These are phyloP conservation scores for Dyspetes luteomarginatus DNA, from an alignment of 2,888 invertebrate genomes.

Conservation along the genomic window DNA sequence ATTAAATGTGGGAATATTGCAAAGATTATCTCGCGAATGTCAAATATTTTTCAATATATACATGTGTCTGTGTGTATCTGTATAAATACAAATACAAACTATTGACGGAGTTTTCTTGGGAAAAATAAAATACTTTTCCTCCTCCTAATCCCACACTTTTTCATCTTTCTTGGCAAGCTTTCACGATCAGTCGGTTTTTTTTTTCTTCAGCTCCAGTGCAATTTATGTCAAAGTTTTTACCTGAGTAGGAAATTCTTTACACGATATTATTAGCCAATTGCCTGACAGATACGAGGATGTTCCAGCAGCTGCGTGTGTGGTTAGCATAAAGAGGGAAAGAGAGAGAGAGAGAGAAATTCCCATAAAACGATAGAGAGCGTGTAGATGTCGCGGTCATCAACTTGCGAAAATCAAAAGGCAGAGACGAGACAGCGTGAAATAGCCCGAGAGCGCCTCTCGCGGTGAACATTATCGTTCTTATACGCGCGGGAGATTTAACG, in stretches of 20 bases:
- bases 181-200: not conserved
- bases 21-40: not conserved
- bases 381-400: constrained; percentile 9
- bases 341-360: not conserved
- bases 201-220: constrained; percentile 16
- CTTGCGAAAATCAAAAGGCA: not conserved
- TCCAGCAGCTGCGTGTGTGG: not conserved
- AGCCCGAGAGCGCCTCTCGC: not conserved
- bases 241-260: constrained; percentile 44
- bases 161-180: not conserved
- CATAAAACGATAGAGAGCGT: not conserved
- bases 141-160: not conserved
- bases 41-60: not conserved
- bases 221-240: constrained; percentile 43
- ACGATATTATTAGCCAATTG: constrained; percentile 51
- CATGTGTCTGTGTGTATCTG: too few species aligned
- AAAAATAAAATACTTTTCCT: not conserved
- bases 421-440: not conserved
- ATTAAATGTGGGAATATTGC: constrained; percentile 35
- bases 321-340: not conserved
- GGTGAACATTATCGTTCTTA: constrained; percentile 24
- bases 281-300: constrained; percentile 52
- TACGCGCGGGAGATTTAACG: constrained; percentile 47
- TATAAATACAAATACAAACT: too few species aligned
- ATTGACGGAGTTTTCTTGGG: too few species aligned